Percentiles rank a stretch among this genome's conserved stretches.
phyloP scores from a whole-genome alignment of 2,113 vertebrate genomes.

The Ctenomys sociabilis region DNA sequence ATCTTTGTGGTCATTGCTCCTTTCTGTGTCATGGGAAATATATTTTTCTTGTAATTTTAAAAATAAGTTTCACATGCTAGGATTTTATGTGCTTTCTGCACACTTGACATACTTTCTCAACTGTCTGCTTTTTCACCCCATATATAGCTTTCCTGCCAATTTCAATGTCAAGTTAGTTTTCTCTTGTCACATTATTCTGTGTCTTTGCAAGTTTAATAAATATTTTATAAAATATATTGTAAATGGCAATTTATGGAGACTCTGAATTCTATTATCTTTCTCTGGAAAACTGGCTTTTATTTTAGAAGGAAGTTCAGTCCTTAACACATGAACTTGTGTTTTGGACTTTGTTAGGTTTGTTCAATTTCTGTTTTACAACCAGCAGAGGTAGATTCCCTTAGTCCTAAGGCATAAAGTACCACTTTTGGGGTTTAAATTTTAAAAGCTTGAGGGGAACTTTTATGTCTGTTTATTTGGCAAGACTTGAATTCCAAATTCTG shows the following conservation, averaged over 20 bases:
- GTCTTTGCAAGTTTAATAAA: constrained; percentile 17
- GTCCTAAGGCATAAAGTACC: neutral
- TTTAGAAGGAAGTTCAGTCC: constrained; percentile 29
- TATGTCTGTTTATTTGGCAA: neutral
- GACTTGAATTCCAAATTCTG: neutral
- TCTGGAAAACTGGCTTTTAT: neutral
- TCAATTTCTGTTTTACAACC: neutral
- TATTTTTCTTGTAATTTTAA: neutral
- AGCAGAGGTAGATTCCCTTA: neutral
- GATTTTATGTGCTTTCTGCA: constrained; percentile 6
- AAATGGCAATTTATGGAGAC: neutral
- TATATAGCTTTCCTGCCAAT: neutral
- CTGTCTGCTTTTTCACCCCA: neutral
- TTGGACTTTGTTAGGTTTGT: neutral
- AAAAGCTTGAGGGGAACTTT: neutral
- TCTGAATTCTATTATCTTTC: constrained; percentile 1
- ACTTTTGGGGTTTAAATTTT: constrained; percentile 19
- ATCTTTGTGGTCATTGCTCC: neutral
- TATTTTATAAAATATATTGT: neutral
- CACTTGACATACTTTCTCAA: neutral
- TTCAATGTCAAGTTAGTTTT: constrained; percentile 1
- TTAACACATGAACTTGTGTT: neutral
- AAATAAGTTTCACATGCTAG: neutral
- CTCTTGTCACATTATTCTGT: constrained; percentile 11
- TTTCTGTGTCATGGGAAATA: neutral